Base-by-base conservation (phyloP, 1,140 invertebrate species). In the Xylocopa sonorina region DNA sequence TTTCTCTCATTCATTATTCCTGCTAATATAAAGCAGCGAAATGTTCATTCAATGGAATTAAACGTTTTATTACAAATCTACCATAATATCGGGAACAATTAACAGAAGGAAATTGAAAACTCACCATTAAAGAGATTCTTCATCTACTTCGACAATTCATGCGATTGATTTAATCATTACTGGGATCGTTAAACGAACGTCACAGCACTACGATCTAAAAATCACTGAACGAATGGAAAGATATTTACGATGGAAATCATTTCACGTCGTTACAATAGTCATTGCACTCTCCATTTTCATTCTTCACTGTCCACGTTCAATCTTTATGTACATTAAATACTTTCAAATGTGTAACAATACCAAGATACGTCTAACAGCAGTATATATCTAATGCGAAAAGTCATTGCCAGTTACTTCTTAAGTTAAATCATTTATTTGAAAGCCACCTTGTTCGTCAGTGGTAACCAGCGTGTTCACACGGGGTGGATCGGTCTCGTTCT, bases 391-490 rank as follows among this genome's bases (percentile, higher is more conserved):
- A 34, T n/a, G 18, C n/a, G 10, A 43, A 66, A 27, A 21, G 64
- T 10, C 4, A 32, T 3, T 9, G 6, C n/a, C n/a, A n/a, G 29
- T 58, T 29, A n/a, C 0, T 32, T 10, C 38, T 55, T 27, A 27
- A 24, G 14, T 55, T 3, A 21, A 38, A 5, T 21, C 18, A n/a
- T 24, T 68, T 50, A 16, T 32, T 80, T 43, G 29, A 2, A 38
- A 29, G 27, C 69, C 53, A 68, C 41, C 48, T 51, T 48, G 55
- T 0, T 53, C 79, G 24, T 78, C 64, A 10, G 43, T 78, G 29
- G 71, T 72, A n/a, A 73, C 60, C 0, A 75, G 21, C 0, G 74
- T 85, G 46, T 24, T 71, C 7, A n/a, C n/a, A 0, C 27, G 46
- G 0, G 51, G 58, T 24, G 57, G 79, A 10, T 41, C 34, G 10